These are phyloP conservation scores for Chironomus riparius DNA, from an alignment of 2,888 invertebrate genomes.

Conservation along the genomic window DNA sequence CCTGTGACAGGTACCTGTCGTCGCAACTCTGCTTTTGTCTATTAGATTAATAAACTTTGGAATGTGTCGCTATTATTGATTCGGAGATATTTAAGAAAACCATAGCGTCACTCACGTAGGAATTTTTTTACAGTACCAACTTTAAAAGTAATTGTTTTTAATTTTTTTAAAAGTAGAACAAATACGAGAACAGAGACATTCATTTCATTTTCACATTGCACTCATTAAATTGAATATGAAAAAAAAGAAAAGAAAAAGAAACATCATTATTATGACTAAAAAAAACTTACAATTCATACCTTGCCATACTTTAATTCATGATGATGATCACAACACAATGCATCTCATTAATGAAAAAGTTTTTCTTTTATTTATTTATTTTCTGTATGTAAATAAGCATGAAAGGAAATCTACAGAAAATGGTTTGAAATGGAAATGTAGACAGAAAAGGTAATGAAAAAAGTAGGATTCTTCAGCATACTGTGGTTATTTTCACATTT, in stretches of 20 bases:
- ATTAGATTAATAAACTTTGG: too few relatives aligned
- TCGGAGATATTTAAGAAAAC: too few relatives aligned
- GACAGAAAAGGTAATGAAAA: background rate
- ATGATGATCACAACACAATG: slow-evolving; percentile 12
- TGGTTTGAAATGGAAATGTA: background rate
- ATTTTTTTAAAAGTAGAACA: too few relatives aligned
- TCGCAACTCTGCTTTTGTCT: too few relatives aligned
- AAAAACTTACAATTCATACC: background rate
- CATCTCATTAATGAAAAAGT: background rate
- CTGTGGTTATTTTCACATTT: background rate
- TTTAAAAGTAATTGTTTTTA: too few relatives aligned
- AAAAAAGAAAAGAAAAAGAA: background rate
- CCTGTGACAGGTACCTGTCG: too few relatives aligned
- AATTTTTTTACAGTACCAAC: too few relatives aligned
- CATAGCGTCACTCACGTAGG: too few relatives aligned
- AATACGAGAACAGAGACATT: background rate
- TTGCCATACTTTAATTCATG: background rate
- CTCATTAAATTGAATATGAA: background rate
- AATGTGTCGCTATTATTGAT: too few relatives aligned
- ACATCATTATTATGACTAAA: too few relatives aligned
- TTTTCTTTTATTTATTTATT: background rate
- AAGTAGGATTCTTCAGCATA: background rate
- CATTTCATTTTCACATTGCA: background rate
- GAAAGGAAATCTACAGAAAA: background rate
- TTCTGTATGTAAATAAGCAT: too few relatives aligned